phyloP scores from a whole-genome alignment of 1,140 invertebrate species.

The Periplaneta americana region DNA sequence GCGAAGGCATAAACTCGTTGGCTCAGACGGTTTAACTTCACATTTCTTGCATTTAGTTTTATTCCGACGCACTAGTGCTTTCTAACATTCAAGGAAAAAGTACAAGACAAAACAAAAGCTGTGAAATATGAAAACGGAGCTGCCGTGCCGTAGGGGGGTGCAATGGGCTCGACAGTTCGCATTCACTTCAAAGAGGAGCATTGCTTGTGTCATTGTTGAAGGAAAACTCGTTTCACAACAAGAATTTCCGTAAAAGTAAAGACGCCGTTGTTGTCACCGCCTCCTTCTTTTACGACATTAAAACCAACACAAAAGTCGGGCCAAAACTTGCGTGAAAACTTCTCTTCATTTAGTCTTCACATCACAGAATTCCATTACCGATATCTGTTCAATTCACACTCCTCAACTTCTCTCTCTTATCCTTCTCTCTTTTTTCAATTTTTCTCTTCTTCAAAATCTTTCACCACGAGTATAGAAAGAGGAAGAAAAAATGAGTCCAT shows the following conservation, averaged over 20 bases:
- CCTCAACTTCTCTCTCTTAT: background rate
- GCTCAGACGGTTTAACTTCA: too few species aligned
- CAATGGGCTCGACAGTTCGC: too few species aligned
- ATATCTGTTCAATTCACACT: background rate
- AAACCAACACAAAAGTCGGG: background rate
- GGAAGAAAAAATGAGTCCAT: slow-evolving; percentile 5
- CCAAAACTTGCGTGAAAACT: slow-evolving; percentile 1
- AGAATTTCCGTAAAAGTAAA: background rate
- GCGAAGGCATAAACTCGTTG: too few species aligned
- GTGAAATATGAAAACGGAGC: too few species aligned
- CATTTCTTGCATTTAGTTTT: too few species aligned
- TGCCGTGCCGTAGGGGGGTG: too few species aligned
- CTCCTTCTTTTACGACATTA: background rate
- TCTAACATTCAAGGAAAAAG: too few species aligned
- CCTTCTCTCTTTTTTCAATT: background rate
- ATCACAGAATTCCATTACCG: slow-evolving; percentile 5
- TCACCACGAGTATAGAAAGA: background rate
- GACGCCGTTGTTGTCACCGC: background rate
- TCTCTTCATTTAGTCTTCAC: background rate
- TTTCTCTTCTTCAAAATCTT: background rate
- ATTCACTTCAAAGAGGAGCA: too few species aligned
- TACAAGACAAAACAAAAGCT: too few species aligned
- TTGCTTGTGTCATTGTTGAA: too few species aligned
- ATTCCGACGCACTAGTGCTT: too few species aligned
- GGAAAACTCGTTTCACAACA: background rate